Conservation (phyloP, 2,113 vertebrate genomes). For the Spizaetus ornatus region DNA sequence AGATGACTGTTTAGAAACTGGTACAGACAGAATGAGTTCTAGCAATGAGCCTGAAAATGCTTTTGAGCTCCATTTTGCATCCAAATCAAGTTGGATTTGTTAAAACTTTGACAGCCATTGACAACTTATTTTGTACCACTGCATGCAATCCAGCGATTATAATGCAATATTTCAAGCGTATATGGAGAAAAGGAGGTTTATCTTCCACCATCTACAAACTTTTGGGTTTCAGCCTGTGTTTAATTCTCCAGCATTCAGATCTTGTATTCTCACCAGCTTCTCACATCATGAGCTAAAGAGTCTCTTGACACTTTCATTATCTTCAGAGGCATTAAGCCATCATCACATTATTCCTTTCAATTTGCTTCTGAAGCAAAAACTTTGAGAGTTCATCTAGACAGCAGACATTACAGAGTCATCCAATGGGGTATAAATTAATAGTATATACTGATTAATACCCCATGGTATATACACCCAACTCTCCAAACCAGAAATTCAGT, state of each 20-base stretch:
- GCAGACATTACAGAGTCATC: background rate
- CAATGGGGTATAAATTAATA: background rate
- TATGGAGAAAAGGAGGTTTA: background rate
- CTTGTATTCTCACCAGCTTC: background rate
- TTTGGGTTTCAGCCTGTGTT: background rate
- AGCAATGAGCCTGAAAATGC: background rate
- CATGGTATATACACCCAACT: background rate
- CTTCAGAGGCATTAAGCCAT: background rate
- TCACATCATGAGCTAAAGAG: background rate
- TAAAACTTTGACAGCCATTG: background rate
- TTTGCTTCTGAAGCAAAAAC: background rate
- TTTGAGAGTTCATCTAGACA: background rate
- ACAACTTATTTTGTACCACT: background rate
- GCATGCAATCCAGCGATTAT: background rate
- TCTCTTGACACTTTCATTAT: conserved; percentile 2
- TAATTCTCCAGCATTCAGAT: background rate
- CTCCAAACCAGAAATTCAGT: background rate
- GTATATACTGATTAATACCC: background rate
- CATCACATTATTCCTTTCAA: background rate
- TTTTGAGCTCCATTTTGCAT: background rate
- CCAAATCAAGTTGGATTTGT: background rate
- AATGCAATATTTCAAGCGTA: background rate
- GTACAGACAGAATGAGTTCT: background rate
- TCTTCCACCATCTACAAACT: background rate
- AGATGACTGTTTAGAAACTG: background rate